Conservation (phyloP, 2,888 invertebrate genomes). For the Fragum whitleyi region DNA sequence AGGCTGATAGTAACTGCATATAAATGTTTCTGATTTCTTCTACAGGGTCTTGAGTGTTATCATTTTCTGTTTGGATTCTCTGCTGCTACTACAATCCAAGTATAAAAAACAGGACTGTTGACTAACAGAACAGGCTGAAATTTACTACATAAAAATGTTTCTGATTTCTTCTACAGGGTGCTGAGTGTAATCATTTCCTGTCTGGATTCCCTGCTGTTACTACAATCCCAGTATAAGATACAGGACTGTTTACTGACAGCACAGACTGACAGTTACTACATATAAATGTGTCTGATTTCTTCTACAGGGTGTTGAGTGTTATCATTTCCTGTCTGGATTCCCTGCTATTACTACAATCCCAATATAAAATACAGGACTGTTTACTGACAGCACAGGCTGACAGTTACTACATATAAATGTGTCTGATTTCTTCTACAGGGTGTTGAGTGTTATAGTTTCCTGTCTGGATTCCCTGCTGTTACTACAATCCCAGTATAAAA, state of each 20-base stretch:
- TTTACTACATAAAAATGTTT: no score
- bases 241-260: slow-evolving; percentile 78
- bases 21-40: no score
- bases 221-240: slow-evolving; percentile 84
- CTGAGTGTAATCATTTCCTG: no score
- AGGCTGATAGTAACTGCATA: no score
- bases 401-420: no score
- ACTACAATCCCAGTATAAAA: slow-evolving; percentile 83
- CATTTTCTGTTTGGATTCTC: slow-evolving; percentile 84
- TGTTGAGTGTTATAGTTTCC: no score
- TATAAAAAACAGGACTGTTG: slow-evolving; percentile 82
- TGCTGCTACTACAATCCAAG: slow-evolving; percentile 83
- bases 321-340: slow-evolving; percentile 84
- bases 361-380: slow-evolving; percentile 79
- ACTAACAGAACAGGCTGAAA: slow-evolving; percentile 78
- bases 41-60: slow-evolving; percentile 80
- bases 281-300: no score
- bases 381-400: slow-evolving; percentile 80
- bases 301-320: no score
- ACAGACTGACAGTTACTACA: no score
- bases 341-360: slow-evolving; percentile 82
- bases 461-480: slow-evolving; percentile 84
- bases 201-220: slow-evolving; percentile 83
- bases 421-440: slow-evolving; percentile 72
- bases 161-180: no score